Percentiles rank a stretch among this genome's conserved stretches.
phyloP scores from a whole-genome alignment of 2,113 vertebrate genomes.

The Seriola aureovittata region DNA sequence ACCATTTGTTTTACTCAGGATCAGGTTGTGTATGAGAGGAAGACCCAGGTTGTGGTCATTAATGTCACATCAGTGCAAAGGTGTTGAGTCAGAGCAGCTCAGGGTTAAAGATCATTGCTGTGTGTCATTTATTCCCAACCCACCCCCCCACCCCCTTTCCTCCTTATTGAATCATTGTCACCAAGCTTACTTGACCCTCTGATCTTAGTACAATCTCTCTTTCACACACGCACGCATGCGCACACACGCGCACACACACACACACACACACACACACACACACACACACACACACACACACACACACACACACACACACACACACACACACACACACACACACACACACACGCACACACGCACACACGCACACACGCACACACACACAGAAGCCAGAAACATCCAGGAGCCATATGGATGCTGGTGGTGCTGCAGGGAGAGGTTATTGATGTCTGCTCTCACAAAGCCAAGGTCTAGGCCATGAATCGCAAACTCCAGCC shows the following conservation, averaged over 20 bases:
- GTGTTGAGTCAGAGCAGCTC: constrained; percentile 44
- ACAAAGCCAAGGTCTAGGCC: constrained; percentile 89
- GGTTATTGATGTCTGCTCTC: constrained; percentile 89
- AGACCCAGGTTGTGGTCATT: constrained; percentile 27
- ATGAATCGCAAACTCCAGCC: constrained; percentile 85
- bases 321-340: constrained; percentile 30
- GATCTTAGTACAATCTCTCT: constrained; percentile 48
- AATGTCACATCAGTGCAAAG: constrained; percentile 38
- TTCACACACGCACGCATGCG: constrained; percentile 16
- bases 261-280: constrained; percentile 27
- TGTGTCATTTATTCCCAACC: constrained; percentile 25
- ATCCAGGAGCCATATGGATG: constrained; percentile 61
- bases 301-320: constrained; percentile 17
- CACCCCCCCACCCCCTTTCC: not conserved
- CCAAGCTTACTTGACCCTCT: constrained; percentile 48
- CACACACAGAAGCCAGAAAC: constrained; percentile 19
- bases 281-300: constrained; percentile 33
- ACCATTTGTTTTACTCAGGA: not conserved
- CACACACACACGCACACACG: constrained; percentile 26
- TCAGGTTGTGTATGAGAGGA: not conserved
- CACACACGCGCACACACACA: constrained; percentile 30
- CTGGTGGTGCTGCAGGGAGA: constrained; percentile 77
- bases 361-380: constrained; percentile 31
- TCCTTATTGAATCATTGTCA: constrained; percentile 54
- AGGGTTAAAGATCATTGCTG: constrained; percentile 46